Percentiles rank a stretch among this genome's conserved stretches.
These are phyloP conservation scores for Isotomurus palustris DNA, from an alignment of 2,888 invertebrate genomes.

Conservation along the genomic window DNA sequence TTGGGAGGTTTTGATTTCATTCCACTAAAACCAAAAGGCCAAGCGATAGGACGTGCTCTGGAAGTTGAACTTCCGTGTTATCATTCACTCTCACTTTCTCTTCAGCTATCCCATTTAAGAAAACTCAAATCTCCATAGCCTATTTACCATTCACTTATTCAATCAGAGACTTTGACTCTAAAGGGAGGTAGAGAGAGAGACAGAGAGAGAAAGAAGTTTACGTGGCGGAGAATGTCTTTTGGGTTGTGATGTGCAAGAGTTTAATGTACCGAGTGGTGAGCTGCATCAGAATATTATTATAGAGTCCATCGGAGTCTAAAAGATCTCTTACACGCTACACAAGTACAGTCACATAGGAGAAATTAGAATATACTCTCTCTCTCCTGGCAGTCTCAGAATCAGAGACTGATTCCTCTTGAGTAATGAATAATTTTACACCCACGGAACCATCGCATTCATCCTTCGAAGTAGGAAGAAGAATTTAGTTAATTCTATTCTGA, in stretches of 20 bases:
- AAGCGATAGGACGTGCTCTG: not conserved
- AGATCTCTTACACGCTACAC: no score
- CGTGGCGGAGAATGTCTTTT: no score
- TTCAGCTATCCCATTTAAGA: not conserved
- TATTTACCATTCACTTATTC: not conserved
- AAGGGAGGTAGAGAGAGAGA: no score
- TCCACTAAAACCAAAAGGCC: not conserved
- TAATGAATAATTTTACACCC: slow-evolving; percentile 10
- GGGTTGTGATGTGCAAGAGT: no score
- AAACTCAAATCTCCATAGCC: not conserved
- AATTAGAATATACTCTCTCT: not conserved
- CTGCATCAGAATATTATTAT: no score
- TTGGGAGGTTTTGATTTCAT: not conserved
- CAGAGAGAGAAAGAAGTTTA: no score
- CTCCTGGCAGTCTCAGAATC: not conserved
- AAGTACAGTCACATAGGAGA: no score
- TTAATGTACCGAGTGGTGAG: no score
- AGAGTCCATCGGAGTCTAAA: no score
- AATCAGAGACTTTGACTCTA: no score
- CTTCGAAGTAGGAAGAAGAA: not conserved
- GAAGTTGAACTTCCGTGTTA: not conserved
- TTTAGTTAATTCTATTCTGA: slow-evolving; percentile 7
- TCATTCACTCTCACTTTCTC: not conserved
- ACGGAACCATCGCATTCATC: not conserved
- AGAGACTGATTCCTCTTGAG: slow-evolving; percentile 7